These are phyloP conservation scores for Pristionchus arcanus DNA, from an alignment of 2,888 invertebrate genomes.

Conservation along the genomic window DNA sequence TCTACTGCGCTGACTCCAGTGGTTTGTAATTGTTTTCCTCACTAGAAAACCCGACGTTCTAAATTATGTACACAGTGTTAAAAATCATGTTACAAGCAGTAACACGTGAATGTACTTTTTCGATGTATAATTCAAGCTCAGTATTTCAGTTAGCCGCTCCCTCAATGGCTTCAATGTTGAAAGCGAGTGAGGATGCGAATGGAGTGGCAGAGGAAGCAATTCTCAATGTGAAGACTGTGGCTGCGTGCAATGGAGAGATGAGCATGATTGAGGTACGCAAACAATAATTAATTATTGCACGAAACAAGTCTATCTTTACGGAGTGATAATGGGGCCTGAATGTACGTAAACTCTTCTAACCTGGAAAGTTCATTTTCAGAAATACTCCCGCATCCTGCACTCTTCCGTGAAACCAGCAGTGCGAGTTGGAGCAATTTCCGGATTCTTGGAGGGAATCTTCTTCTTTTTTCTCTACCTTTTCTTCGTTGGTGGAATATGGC, in stretches of 20 bases:
- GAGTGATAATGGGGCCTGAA: too few species aligned
- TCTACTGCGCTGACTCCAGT: not conserved
- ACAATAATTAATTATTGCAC: not conserved
- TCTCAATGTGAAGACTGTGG: slow-evolving; percentile 50
- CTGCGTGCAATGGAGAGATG: slow-evolving; percentile 32
- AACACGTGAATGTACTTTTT: too few species aligned
- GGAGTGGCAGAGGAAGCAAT: slow-evolving; percentile 45
- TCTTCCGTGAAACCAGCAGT: not conserved
- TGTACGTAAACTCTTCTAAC: too few species aligned
- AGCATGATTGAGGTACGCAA: not conserved
- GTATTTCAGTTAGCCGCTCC: not conserved
- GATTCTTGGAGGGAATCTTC: slow-evolving; percentile 37
- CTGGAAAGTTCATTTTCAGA: not conserved
- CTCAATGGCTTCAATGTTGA: not conserved
- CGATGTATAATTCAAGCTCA: too few species aligned
- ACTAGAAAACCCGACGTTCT: too few species aligned
- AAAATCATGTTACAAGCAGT: too few species aligned
- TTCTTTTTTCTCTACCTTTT: slow-evolving; percentile 42
- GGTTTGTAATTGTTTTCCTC: not conserved
- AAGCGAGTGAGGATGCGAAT: slow-evolving; percentile 18
- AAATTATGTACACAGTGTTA: too few species aligned
- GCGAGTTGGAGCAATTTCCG: not conserved
- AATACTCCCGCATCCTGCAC: not conserved
- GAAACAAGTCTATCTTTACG: too few species aligned
- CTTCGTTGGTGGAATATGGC: slow-evolving; percentile 17